Conservation (phyloP, 1,140 invertebrate species). For the Drosophila nikananu region DNA sequence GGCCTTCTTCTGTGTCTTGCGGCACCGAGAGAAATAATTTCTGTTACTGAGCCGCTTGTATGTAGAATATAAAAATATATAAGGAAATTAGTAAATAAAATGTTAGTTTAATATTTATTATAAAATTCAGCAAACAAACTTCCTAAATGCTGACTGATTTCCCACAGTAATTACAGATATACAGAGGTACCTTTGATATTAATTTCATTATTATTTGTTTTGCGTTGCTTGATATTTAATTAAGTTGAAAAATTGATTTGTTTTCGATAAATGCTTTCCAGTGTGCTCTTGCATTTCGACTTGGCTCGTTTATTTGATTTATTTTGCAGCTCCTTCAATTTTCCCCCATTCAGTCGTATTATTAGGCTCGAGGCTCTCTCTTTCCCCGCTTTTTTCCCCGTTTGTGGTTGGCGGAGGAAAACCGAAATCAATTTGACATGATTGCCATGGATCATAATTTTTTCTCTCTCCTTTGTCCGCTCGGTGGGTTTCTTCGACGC, state of each 20-base stretch:
- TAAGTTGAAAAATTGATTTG: neutral
- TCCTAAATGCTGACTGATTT: neutral
- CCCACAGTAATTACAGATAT: neutral
- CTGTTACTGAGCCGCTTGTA: neutral
- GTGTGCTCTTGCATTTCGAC: constrained; percentile 13
- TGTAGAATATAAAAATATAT: neutral
- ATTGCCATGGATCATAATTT: constrained; percentile 79
- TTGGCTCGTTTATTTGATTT: constrained; percentile 67
- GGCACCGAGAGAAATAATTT: constrained; percentile 10
- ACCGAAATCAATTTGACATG: constrained; percentile 77
- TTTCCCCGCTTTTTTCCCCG: constrained; percentile 12
- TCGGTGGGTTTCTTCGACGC: constrained; percentile 18
- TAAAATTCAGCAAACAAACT: neutral
- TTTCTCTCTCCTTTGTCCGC: constrained; percentile 30
- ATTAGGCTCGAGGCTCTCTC: constrained; percentile 53
- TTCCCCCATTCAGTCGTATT: constrained; percentile 51
- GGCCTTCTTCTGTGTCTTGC: constrained; percentile 10
- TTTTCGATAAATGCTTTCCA: neutral
- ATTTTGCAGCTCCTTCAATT: constrained; percentile 76
- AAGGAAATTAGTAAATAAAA: neutral
- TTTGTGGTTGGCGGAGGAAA: constrained; percentile 37
- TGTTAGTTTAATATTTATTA: neutral
- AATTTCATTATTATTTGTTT: no score
- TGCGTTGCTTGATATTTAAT: no score
- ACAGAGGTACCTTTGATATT: neutral